phyloP scores from a whole-genome alignment of 2,888 invertebrate species.

The Apodemia zela region DNA sequence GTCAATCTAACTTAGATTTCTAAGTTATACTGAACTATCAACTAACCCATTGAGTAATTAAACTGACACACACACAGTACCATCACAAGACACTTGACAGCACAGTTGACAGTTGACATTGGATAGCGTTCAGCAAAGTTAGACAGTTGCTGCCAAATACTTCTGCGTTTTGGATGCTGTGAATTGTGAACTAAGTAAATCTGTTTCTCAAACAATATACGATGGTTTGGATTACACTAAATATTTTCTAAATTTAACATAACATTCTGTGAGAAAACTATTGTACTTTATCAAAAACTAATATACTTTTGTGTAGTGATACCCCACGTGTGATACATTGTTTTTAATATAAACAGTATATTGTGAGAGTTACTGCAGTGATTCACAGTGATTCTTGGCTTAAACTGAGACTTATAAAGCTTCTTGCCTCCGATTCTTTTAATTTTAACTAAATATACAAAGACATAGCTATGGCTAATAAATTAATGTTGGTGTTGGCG shows the following conservation, averaged over 20 bases:
- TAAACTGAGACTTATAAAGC: not conserved
- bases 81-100: too few species aligned
- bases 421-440: not conserved
- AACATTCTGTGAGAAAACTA: not conserved
- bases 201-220: not conserved
- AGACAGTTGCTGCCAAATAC: too few species aligned
- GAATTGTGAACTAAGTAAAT: not conserved
- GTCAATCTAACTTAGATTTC: too few species aligned
- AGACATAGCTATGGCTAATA: constrained; percentile 54
- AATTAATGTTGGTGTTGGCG: constrained; percentile 52
- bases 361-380: not conserved
- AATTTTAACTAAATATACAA: not conserved
- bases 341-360: not conserved
- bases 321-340: not conserved
- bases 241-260: not conserved
- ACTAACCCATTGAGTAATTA: too few species aligned
- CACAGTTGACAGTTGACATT: too few species aligned
- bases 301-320: not conserved
- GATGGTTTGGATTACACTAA: not conserved
- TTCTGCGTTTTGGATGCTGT: too few species aligned
- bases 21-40: too few species aligned
- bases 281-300: not conserved
- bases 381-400: not conserved
- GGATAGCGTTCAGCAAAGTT: too few species aligned
- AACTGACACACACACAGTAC: too few species aligned